phyloP scores from a whole-genome alignment of 35 echinoderm and acorn worm genomes.

The Apostichopus californicus region DNA sequence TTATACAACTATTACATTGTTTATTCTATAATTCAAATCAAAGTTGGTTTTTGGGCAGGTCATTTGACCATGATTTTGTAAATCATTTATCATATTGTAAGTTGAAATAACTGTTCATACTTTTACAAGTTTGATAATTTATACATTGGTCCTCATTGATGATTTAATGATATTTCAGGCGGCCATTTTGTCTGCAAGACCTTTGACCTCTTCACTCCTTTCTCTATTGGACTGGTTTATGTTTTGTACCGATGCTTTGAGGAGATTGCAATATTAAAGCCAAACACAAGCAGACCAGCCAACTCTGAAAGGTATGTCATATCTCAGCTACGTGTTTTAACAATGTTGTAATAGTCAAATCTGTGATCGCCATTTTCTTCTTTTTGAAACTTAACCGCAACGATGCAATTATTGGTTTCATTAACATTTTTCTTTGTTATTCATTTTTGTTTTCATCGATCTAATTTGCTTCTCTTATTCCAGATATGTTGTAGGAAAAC shows the following conservation, averaged over 20 bases:
- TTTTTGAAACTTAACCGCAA: too few relatives aligned
- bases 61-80: too few relatives aligned
- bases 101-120: neutral
- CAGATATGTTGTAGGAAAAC: constrained; percentile 89
- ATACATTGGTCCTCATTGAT: neutral
- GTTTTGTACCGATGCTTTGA: constrained; percentile 88
- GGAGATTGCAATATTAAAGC: constrained; percentile 77
- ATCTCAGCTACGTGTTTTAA: too few relatives aligned
- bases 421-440: too few relatives aligned
- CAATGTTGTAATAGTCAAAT: too few relatives aligned
- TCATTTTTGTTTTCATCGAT: neutral
- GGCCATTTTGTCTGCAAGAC: constrained; percentile 99
- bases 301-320: constrained; percentile 91
- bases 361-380: too few relatives aligned
- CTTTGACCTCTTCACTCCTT: constrained; percentile 99
- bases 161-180: constrained; percentile 41
- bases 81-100: too few relatives aligned
- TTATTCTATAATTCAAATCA: too few relatives aligned
- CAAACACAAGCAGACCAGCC: constrained; percentile 92
- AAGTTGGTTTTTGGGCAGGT: too few relatives aligned
- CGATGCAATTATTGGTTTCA: too few relatives aligned
- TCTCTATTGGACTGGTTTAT: constrained; percentile 88
- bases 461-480: neutral
- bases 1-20: too few relatives aligned
- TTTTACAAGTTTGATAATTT: neutral